Base-by-base conservation (phyloP, 2,888 invertebrate species). In the Nemapogon koenigi region DNA sequence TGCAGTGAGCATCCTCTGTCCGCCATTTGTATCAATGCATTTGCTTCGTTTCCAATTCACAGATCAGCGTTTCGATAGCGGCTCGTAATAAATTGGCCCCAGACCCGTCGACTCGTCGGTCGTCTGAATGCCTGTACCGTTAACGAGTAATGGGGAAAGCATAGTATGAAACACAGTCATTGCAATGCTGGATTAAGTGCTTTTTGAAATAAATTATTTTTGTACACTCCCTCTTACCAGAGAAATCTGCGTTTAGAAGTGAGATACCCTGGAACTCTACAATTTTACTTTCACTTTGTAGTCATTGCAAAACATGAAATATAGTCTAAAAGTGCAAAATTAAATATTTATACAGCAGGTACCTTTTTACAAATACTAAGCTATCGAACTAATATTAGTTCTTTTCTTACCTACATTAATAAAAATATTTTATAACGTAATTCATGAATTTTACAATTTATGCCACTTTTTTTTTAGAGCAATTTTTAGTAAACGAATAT, bases 41-140 rank as follows among this genome's bases (percentile, higher is more conserved):
- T 35, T 26, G 28, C 33, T 25, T 40, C 29, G 40, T 38, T 41
- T 39, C 39, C 39, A 33, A 52, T 53, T 49, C 51, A 39, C 35
- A 57, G 68, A 70, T 68, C 57, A 53, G 55, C 49, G 49, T 45
- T 41, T 41, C 53, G 64, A 68, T 68, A 68, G 53, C 43, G 52
- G 55, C 51, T 54, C 54, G 52, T 66, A 66, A 73, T 70, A 72
- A 71, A 72, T 67, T 66, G 63, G 58, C 60, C 28, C 54, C 57
- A 55, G 52, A 58, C 38, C 63, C 58, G 53, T 53, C 53, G 53
- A 54, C 52, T 57, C 55, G 50, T 59, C 59, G 22, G 50, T 59
- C 59, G 22, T 16, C 17, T 55, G 51, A 59, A 60, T 56, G 56
- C 55, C 57, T 53, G 52, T 53, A 64, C 68, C 63, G 69, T 67